Evolutionary conservation across 2,888 invertebrate species (phyloP), one percentile per base, ranked within the genome.

Genomic region (Agrotis clavis): DNA sequence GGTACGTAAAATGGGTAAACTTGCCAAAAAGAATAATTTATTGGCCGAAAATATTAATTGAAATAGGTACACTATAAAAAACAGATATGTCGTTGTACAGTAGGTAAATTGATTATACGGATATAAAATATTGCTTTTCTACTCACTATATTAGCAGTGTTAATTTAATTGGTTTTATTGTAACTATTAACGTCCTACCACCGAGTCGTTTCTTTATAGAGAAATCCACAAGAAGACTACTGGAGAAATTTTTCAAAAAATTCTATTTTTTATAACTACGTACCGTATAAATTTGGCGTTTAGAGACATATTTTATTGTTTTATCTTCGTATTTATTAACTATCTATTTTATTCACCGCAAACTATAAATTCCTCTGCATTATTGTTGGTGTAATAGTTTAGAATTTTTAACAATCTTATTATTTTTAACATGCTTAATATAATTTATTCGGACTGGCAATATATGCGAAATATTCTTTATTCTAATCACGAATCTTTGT

Each of bases 281-380:
- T 95, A 95, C 92, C 88, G 94, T 88, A 94, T 90, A 94, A 94
- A 93, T 93, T 94, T 94, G 95, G 94, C 93, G 93, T 92, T 94
- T 74, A 93, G 92, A 91, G 92, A 93, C 91, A 92, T 91, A 90
- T 91, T 93, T 94, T 92, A 92, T 92, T 91, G 91, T 91, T 91
- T 91, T 90, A 88, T 85, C 86, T 88, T 93, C 89, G 86, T 91
- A 90, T 93, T 92, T 88, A 87, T 86, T 85, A 77, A 85, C 91
- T 94, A 92, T 91, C 92, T 92, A 93, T 88, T 87, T 88, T 88
- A 89, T 87, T 86, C 30, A 88, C 90, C 83, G 93, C 92, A 93
- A 94, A 92, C 90, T 92, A 94, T 94, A 93, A 95, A 95, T 95
- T 95, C 94, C 94, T 85, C 93, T 89, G 91, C 90, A 89, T 94